These are phyloP conservation scores for Phyllostomus discolor DNA, from an alignment of 2,113 vertebrate species.

Conservation along the genomic window DNA sequence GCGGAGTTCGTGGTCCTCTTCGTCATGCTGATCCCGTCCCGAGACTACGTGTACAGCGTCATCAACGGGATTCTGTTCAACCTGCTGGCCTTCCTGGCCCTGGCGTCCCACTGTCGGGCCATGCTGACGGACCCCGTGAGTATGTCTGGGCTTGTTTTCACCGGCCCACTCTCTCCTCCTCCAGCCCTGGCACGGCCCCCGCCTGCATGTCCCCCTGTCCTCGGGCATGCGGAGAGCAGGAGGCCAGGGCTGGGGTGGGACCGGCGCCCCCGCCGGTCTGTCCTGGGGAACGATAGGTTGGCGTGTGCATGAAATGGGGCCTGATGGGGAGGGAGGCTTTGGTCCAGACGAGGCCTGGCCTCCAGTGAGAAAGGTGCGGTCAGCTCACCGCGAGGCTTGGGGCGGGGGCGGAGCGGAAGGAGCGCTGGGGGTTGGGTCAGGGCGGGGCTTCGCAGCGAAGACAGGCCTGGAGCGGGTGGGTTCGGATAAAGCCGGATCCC, in stretches of 20 bases:
- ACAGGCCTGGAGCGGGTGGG: background rate
- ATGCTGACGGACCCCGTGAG: constrained; percentile 99
- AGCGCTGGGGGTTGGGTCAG: no score
- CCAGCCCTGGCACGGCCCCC: background rate
- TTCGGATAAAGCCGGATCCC: background rate
- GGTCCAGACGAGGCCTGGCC: background rate
- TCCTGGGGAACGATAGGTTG: background rate
- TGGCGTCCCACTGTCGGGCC: constrained; percentile 94
- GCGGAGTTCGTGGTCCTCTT: constrained; percentile 98
- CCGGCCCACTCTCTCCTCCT: constrained; percentile 28
- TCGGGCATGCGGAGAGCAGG: background rate
- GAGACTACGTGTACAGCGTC: constrained; percentile 89
- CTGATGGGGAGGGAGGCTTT: background rate
- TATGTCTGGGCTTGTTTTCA: constrained; percentile 70
- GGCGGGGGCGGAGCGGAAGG: background rate
- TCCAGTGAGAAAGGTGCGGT: background rate
- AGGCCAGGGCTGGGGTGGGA: background rate
- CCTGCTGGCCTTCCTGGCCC: constrained; percentile 91
- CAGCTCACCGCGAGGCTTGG: background rate
- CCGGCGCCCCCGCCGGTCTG: background rate
- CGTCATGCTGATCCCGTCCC: constrained; percentile 94
- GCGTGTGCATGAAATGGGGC: accelerated
- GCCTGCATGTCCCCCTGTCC: background rate
- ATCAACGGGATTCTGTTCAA: constrained; percentile 95
- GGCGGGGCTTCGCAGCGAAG: background rate